Evolutionary conservation across 2,888 invertebrate genomes (phyloP).

Genomic region (Caenorhabditis sp.): DNA sequence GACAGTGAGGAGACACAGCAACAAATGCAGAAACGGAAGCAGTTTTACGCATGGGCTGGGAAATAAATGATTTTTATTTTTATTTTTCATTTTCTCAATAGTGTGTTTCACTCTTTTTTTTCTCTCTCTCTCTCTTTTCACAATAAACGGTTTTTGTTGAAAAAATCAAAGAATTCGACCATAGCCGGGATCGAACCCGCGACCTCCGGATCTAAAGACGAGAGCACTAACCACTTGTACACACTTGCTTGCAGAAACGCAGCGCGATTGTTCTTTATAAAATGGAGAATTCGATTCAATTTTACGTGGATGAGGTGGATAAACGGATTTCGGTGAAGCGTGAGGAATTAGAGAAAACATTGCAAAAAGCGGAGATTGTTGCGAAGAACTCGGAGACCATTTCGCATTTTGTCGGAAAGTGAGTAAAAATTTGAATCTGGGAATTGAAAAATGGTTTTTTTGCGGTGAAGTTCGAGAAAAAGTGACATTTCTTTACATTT

Average conservation of each 20-base stretch:
- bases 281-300: constrained; percentile 19
- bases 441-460: too few species aligned
- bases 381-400: constrained; percentile 22
- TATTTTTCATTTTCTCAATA: not conserved
- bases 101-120: constrained; percentile 4
- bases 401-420: constrained; percentile 31
- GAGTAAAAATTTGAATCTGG: too few species aligned
- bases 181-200: too few species aligned
- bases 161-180: not conserved
- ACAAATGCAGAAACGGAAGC: constrained; percentile 24
- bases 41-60: constrained; percentile 44
- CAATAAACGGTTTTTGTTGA: constrained; percentile 3
- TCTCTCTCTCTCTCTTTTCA: not conserved
- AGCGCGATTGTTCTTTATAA: too few species aligned
- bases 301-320: constrained; percentile 34
- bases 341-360: constrained; percentile 11
- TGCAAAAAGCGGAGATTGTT: constrained; percentile 22
- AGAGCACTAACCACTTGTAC: not conserved
- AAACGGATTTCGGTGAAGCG: constrained; percentile 22
- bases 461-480: too few species aligned
- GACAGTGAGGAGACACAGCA: not conserved
- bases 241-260: not conserved
- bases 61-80: constrained; percentile 2
- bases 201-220: constrained; percentile 7
- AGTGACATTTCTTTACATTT: too few species aligned